Base-by-base conservation (phyloP, 2,797 vertebrate species). In the Clarias laeviceps region DNA sequence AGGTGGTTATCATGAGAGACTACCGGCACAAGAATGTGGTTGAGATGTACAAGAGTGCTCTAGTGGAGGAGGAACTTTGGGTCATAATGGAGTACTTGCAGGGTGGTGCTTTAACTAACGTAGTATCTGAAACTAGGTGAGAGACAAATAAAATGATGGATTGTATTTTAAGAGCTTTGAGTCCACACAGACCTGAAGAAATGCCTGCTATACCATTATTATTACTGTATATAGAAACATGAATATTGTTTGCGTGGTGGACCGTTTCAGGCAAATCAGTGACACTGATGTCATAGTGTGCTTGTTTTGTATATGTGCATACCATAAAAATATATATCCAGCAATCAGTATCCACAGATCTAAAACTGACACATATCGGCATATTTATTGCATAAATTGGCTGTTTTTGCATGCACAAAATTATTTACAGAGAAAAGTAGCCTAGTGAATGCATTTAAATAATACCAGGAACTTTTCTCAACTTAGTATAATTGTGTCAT, bases 1-100 rank as follows among this genome's bases (percentile, higher is more conserved):
- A 97, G 97, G 97, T 97, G 91, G 96, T 97, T 84, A 97, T 97
- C 88, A 97, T 97, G 97, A 92, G 96, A 82, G 96, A 97, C 90
- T 97, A 97, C 69, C 94, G 96, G 62, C 96, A 97, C 0, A 89
- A 93, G 88, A 97, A 96, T 0, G 96, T 97, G 0, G 96, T 97
- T 86, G 95, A 97, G 93, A 97, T 97, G 96, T 97, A 94, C 90
- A 96, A 96, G 91, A 97, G 96, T 88, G 96, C 96, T 9, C 92
- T 97, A 0, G 97, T 97, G 87, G 96, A 95, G 27, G 96, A 97
- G 85, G 96, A 97, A 88, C 95, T 97, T 20, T 97, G 97, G 97
- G 97, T 97, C 76, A 93, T 97, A 74, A 97, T 97, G 97, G 97
- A 97, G 90, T 97, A 96, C 90, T 94, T 97, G 89, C 96, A 97